Evolutionary conservation across 2,797 vertebrate species (phyloP).

Genomic region (Philypnodon macrostomus): DNA sequence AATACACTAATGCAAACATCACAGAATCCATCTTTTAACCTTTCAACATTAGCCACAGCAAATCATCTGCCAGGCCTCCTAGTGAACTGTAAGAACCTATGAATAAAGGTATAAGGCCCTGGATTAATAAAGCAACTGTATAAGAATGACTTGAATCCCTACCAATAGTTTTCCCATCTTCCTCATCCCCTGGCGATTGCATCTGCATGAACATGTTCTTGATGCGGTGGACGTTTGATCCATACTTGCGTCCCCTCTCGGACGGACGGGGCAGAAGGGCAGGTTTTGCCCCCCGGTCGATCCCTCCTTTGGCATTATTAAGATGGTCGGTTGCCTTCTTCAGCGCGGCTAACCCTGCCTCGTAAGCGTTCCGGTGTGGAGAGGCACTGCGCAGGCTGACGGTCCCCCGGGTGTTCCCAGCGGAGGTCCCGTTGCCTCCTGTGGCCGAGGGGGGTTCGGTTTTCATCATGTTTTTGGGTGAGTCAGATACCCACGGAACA

Average conservation of each 20-base stretch:
- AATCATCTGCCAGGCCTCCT: no score
- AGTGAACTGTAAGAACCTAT: no score
- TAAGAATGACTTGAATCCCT: no score
- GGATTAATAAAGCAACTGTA: neutral
- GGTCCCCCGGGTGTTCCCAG: slow-evolving; percentile 45
- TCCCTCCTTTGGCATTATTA: slow-evolving; percentile 75
- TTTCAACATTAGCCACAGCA: no score
- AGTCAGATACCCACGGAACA: slow-evolving; percentile 55
- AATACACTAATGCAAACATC: no score
- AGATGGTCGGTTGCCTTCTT: slow-evolving; percentile 84
- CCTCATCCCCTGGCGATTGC: slow-evolving; percentile 84
- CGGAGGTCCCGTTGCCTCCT: slow-evolving; percentile 62
- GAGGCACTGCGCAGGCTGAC: slow-evolving; percentile 86
- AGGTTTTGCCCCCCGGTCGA: slow-evolving; percentile 72
- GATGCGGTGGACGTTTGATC: slow-evolving; percentile 96
- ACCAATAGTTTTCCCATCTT: slow-evolving; percentile 78
- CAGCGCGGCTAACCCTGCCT: slow-evolving; percentile 89
- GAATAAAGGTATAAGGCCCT: no score
- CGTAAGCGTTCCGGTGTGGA: slow-evolving; percentile 93
- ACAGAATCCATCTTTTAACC: no score
- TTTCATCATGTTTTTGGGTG: slow-evolving; percentile 89
- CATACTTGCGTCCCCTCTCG: slow-evolving; percentile 86
- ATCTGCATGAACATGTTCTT: slow-evolving; percentile 99
- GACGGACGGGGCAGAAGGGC: slow-evolving; percentile 78
- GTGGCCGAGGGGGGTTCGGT: slow-evolving; percentile 83